Evolutionary conservation across 35 echinoderm and acorn worm species (phyloP).

Genomic region (Amphiura filiformis): DNA sequence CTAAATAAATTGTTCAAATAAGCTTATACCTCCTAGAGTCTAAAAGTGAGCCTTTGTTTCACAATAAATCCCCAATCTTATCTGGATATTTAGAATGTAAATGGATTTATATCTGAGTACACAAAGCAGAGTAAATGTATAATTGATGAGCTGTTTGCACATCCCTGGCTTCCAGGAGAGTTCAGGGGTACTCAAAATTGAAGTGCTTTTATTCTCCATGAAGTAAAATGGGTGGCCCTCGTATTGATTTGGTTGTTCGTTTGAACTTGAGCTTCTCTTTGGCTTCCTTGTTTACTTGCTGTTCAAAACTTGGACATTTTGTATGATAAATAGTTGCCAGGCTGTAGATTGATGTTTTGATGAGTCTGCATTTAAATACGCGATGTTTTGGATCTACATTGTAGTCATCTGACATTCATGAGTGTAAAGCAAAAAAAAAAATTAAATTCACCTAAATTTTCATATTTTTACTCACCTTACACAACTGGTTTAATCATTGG

Average conservation of each 20-base stretch:
- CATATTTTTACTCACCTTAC: too few relatives aligned
- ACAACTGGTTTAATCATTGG: too few relatives aligned
- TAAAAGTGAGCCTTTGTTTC: background rate
- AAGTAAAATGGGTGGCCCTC: background rate
- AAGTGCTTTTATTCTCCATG: background rate
- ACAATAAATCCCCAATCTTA: background rate
- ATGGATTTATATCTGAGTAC: background rate
- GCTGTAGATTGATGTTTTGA: too few relatives aligned
- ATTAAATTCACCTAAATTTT: too few relatives aligned
- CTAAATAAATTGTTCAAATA: background rate
- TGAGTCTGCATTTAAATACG: too few relatives aligned
- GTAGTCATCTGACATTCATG: too few relatives aligned
- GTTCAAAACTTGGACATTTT: background rate
- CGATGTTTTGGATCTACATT: too few relatives aligned
- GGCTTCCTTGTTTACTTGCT: background rate
- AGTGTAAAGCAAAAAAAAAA: too few relatives aligned
- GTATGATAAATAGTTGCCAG: background rate
- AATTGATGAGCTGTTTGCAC: background rate
- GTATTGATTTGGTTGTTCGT: background rate
- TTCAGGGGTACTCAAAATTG: background rate
- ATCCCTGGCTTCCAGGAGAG: background rate
- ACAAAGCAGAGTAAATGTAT: background rate
- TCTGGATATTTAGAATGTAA: slow-evolving; percentile 2
- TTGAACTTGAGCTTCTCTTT: background rate
- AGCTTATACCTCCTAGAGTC: slow-evolving; percentile 7